Base-by-base conservation (phyloP, 2,113 vertebrate genomes). In the Terrapene triunguis region DNA sequence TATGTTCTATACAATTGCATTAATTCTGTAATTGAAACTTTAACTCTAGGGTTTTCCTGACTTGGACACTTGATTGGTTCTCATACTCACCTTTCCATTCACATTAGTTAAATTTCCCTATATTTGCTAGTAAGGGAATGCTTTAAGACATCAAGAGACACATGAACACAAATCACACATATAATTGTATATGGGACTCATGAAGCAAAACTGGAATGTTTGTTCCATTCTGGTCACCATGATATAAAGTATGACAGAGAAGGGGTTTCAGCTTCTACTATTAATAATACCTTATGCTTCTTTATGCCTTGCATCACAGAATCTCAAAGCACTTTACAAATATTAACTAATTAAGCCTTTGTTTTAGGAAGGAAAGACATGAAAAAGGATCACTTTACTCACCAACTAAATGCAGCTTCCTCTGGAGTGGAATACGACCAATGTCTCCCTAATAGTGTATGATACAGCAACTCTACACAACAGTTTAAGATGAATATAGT, bases 351-450 rank as follows among this genome's bases (percentile, higher is more conserved):
- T 59, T 32, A 57, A 69, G 10, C 16, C 32, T 54, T 69, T 47
- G 62, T 86, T n/a, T 55, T 5, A 4, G 24, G 10, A 3, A 32
- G 51, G 50, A 76, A 76, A 76, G 42, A 25, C 72, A 76, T 76
- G 22, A 76, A 76, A 47, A n/a, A 8, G 53, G 81, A 38, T 50
- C 53, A 8, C 5, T 85, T 69, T 69, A n/a, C 35, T 80, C 6
- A 14, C 35, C 24, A 50, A n/a, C 0, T 0, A 32, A 86, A 42
- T 0, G 0, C 50, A 57, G 47, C 32, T 24, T 84, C 32, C 3
- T 0, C 19, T 16, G 82, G 13, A 0, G 0, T 17, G 17, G 42
- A 47, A 38, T 2, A 35, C 3, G 6, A 24, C 76, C 0, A 0
- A 27, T 8, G 1, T 10, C 38, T 88, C 50, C 53, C 16, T 44